Evolutionary conservation across 2,113 vertebrate genomes (phyloP), one percentile per base, ranked within the genome.

Genomic region (Malaclemys terrapin): DNA sequence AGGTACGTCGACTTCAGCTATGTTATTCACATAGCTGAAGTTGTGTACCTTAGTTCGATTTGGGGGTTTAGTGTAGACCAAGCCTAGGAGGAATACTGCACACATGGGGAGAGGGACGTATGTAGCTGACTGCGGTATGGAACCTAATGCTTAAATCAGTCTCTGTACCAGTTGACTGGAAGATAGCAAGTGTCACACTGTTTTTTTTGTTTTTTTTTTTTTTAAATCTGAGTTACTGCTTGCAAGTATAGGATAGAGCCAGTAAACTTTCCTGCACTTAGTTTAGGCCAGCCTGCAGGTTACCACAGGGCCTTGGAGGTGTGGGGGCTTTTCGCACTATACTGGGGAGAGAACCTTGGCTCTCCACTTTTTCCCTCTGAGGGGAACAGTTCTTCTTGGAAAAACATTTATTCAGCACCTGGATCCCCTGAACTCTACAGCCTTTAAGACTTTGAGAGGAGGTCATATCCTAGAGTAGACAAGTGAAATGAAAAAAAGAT

Each of bases 401-500:
- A 9, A 42, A 81, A 25, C 12, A 10, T 75, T 31, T 54, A 3
- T 38, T 20, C 24, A 56, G n/a, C 81, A 78, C 57, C 59, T 89
- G 75, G 84, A 35, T 5, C 82, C 69, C 92, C 95, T 3, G 12
- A 62, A 92, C 95, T 17, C n/a, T 80, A 65, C 93, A 94, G 93
- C 80, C 95, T 92, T 93, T 93, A 80, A 92, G 90, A 81, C 88
- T 93, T 86, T 85, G 90, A 88, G 92, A 88, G 96, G 85, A 96
- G 95, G 94, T 96, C 96, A 97, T 83, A 93, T 93, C 62, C 91
- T 84, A 96, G 87, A 89, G 93, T 88, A 95, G 96, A 75, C 87
- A 72, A 89, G 92, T 38, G 79, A 97, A 97, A 97, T 96, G 96
- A 96, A 94, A 97, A 45, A 93, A 95, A 97, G 93, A 98, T 98